Percentiles rank a stretch among this genome's conserved stretches.
These are phyloP conservation scores for Martes martes DNA, from an alignment of 2,113 vertebrate species.

Conservation along the genomic window DNA sequence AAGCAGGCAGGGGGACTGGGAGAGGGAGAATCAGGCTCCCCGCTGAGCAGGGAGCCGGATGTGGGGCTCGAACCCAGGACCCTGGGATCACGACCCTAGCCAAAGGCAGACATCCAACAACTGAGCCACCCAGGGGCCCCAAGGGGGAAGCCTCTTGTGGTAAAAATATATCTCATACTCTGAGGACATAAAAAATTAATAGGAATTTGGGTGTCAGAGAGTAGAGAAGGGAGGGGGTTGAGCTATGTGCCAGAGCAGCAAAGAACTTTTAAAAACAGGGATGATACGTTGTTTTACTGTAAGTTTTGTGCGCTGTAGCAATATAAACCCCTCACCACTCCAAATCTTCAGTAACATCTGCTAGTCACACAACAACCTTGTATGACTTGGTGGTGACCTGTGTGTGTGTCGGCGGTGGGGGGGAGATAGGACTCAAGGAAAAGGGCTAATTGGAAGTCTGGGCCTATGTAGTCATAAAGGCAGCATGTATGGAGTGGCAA, in stretches of 20 bases:
- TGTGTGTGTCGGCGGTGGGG: no score
- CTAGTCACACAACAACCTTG: not conserved
- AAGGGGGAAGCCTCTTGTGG: not conserved
- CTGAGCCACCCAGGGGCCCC: no score
- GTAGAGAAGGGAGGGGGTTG: not conserved
- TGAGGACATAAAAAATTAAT: not conserved
- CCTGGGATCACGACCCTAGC: no score
- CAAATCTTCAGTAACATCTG: not conserved
- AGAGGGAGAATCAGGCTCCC: no score
- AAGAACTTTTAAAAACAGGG: not conserved
- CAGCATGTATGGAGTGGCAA: not conserved
- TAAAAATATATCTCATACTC: not conserved
- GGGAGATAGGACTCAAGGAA: not conserved
- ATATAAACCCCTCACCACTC: not conserved
- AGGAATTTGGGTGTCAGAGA: not conserved
- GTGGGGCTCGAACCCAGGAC: no score
- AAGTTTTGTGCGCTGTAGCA: not conserved
- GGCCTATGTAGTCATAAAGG: not conserved
- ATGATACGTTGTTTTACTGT: not conserved
- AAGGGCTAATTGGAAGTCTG: not conserved
- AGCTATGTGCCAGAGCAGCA: not conserved
- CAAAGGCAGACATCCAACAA: no score
- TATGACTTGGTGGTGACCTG: not conserved
- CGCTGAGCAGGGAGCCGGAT: no score
- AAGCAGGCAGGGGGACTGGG: no score